Base-by-base conservation (phyloP, 2,888 invertebrate species). In the Aphodius sticticus region DNA sequence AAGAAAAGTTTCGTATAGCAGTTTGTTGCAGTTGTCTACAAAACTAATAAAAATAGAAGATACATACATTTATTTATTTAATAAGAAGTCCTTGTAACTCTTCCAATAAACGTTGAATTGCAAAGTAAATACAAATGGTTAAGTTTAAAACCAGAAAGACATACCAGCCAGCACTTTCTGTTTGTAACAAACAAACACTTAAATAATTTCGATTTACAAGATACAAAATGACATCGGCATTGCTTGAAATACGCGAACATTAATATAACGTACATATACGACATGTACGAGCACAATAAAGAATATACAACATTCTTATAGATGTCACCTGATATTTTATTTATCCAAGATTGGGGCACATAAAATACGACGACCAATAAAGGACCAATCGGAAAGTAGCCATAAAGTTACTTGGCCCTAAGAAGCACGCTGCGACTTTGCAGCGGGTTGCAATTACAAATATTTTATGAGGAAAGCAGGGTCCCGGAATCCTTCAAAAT, bases 401-500 rank as follows among this genome's bases (percentile, higher is more conserved):
- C 53, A 53, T 53, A 53, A 53, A 53, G 53, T 53, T 53, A 53
- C 53, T 9, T 12, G 53, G 53, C 3, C 53, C 53, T 53, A 53
- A 53, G 53, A 53, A 53, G 4, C 53, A 53, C 53, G 53, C 53
- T 53, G 53, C 53, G 53, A 53, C 53, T 3, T 53, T 53, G 53
- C 53, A 53, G 12, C 53, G 53, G 9, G 53, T 5, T 53, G 74
- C 37, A 74, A 74, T 74, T 35, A 74, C 74, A 74, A 74, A 37
- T 74, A 74, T 74, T 74, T 74, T 74, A 74, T 36, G 74, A 15
- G 53, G 53, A 53, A 5, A 7, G 53, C 53, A 53, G 53, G 53
- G 53, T 53, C 53, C 53, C 53, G 53, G 53, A 53, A 75, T 76
- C 76, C 69, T 69, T 16, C 80, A 69, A 78, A 78, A 80, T 80